Base-by-base conservation (phyloP, 2,113 vertebrate species). In the Sapajus apella region DNA sequence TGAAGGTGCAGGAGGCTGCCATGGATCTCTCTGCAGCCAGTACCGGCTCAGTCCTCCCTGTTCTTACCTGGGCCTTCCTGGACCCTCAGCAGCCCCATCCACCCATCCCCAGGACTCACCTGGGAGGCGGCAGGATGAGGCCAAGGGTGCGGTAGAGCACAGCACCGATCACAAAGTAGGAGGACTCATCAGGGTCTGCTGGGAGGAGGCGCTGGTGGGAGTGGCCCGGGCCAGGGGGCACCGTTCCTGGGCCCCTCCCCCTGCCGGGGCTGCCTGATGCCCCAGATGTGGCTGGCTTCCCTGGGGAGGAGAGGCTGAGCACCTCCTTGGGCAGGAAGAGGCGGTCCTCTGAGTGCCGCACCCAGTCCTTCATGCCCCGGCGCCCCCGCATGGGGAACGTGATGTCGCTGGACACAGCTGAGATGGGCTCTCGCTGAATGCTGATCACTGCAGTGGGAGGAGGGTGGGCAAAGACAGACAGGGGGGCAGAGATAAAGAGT, bases 311-410 rank as follows among this genome's bases (percentile, higher is more conserved):
- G 68, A 98, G 98, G 97, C 98, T 99, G 97, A 99, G 99, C 97
- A 99, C 99, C 98, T 99, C 99, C 98, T 99, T 99, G 84, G 99
- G 99, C 97, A 99, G 99, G 98, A 99, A 99, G 97, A 99, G 99
- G 80, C 99, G 99, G 98, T 99, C 99, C 97, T 99, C 99, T 0
- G 99, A 99, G 96, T 99, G 99, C 87, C 99, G 99, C 17, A 99
- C 99, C 99, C 99, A 99, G 98, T 99, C 99, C 98, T 99, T 99
- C 99, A 99, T 99, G 80, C 99, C 99, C 97, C 99, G 98, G 27
- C 99, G 99, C 18, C 99, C 99, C 96, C 99, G 99, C 99, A 99
- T 99, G 82, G 99, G 99, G 97, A 99, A 99, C 94, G 99, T 99
- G 98, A 99, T 99, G 98, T 99, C 99, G 1, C 99, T 99, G 98